Conservation (phyloP, 2,113 vertebrate species). For the Labrus mixtus region DNA sequence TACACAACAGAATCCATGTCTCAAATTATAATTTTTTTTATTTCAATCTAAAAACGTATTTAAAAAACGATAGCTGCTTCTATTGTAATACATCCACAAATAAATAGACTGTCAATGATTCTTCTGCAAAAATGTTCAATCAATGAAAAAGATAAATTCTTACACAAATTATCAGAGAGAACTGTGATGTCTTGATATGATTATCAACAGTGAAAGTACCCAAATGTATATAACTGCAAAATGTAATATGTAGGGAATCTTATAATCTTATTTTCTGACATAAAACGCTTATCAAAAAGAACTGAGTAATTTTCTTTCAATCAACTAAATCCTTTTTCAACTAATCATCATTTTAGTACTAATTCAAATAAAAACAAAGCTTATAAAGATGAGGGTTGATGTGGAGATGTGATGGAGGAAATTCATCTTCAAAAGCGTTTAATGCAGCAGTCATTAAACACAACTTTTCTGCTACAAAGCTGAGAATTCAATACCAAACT, state of each 20-base stretch:
- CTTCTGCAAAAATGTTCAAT: too few species aligned
- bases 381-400: not conserved
- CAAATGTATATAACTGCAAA: not conserved
- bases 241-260: too few species aligned
- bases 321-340: not conserved
- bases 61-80: too few species aligned
- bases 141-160: too few species aligned
- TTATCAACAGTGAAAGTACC: not conserved
- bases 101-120: too few species aligned
- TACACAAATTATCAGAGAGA: not conserved
- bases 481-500: not conserved
- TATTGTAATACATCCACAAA: too few species aligned
- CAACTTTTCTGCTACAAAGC: not conserved
- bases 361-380: constrained; percentile 1
- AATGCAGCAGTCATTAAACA: not conserved
- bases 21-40: too few species aligned
- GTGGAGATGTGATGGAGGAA: not conserved
- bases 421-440: not conserved
- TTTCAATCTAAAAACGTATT: too few species aligned
- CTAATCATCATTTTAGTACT: not conserved
- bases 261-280: too few species aligned
- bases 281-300: too few species aligned
- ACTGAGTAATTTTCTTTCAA: not conserved
- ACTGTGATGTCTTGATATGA: not conserved
- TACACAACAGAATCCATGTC: too few species aligned